Percentiles rank a stretch among this genome's conserved stretches.
Evolutionary conservation across 2,888 invertebrate genomes (phyloP).

Genomic region (Desoria tigrina): DNA sequence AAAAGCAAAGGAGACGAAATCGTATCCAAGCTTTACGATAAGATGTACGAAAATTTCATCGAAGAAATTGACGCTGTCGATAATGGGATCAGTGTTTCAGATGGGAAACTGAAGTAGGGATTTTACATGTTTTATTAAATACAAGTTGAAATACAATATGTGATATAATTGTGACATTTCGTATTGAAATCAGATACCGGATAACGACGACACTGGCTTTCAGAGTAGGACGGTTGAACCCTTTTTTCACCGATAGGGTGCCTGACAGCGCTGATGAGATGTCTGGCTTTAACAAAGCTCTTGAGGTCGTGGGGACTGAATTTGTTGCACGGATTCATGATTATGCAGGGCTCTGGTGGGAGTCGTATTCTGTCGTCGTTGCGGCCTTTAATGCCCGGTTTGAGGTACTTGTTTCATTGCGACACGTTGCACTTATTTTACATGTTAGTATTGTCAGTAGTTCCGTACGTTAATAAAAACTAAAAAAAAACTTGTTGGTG

Average conservation of each 20-base stretch:
- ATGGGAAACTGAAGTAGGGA: constrained; percentile 64
- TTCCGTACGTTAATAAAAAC: background rate
- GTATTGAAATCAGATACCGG: constrained; percentile 68
- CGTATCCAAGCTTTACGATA: constrained; percentile 64
- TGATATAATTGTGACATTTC: too few relatives aligned
- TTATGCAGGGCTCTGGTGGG: constrained; percentile 75
- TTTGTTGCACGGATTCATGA: constrained; percentile 69
- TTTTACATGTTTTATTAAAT: background rate
- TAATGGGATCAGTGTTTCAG: constrained; percentile 72
- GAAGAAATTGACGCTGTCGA: constrained; percentile 95
- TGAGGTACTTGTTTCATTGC: constrained; percentile 53
- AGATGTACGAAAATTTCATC: constrained; percentile 82
- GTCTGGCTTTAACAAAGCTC: constrained; percentile 72
- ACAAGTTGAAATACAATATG: background rate
- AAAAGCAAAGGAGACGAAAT: constrained; percentile 60
- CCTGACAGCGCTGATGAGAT: constrained; percentile 51
- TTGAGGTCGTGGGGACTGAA: constrained; percentile 75
- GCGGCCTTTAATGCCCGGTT: constrained; percentile 69
- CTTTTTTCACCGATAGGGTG: too few relatives aligned
- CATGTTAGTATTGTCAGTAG: background rate
- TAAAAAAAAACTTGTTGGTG: background rate
- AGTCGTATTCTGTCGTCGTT: constrained; percentile 76
- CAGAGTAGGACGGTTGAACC: constrained; percentile 76
- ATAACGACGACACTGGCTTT: constrained; percentile 77
- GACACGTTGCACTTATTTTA: background rate